phyloP scores from a whole-genome alignment of 1,140 invertebrate genomes.

The Atta cephalotes region DNA sequence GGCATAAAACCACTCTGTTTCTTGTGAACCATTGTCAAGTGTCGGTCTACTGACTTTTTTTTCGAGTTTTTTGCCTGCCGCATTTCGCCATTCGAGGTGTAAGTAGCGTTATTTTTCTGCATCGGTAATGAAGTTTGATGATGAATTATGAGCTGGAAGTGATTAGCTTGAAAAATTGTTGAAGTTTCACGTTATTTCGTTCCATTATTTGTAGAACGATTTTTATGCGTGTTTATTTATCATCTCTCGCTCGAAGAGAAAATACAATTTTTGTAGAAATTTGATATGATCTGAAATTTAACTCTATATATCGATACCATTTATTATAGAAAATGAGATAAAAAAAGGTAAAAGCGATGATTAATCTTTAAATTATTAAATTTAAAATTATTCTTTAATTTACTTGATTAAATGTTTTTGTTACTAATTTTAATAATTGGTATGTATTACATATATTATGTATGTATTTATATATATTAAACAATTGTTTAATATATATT shows the following conservation, averaged over 20 bases:
- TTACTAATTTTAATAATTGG: neutral
- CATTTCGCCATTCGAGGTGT: neutral
- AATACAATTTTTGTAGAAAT: constrained; percentile 21
- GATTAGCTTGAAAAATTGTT: constrained; percentile 41
- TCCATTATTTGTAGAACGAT: neutral
- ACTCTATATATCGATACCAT: neutral
- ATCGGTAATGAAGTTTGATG: constrained; percentile 11
- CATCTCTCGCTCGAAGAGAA: neutral
- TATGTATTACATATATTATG: neutral
- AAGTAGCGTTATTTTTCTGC: constrained; percentile 31
- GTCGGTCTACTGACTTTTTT: constrained; percentile 43
- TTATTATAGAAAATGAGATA: neutral
- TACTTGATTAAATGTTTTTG: neutral
- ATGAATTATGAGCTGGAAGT: constrained; percentile 32
- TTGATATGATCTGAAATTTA: neutral
- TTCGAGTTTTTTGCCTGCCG: neutral
- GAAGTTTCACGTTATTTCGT: constrained; percentile 7
- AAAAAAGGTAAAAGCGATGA: neutral
- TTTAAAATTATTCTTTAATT: neutral
- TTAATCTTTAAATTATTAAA: constrained; percentile 9
- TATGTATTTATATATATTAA: too few species aligned
- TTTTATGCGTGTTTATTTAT: constrained; percentile 3
- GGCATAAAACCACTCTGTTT: constrained; percentile 67
- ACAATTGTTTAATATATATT: neutral
- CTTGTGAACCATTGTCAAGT: constrained; percentile 58